These are phyloP conservation scores for Brienomyrus brachyistius DNA, from an alignment of 2,113 vertebrate species.

Conservation along the genomic window DNA sequence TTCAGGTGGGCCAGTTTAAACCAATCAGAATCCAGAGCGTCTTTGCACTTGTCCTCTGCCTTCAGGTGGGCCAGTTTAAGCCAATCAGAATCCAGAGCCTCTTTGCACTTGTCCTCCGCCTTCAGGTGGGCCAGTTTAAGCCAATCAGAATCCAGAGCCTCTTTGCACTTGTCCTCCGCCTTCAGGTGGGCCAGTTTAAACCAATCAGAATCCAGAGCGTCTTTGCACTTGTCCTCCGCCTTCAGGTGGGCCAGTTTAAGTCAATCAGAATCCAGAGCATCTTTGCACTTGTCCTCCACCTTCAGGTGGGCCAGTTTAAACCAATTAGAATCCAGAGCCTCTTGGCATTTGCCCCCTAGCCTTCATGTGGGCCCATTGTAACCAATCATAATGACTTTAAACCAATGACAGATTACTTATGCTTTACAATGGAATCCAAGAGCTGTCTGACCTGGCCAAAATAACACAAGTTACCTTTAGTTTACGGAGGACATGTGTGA, in stretches of 20 bases:
- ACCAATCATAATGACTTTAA: background rate
- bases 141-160: no score
- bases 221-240: no score
- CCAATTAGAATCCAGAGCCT: background rate
- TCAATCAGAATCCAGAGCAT: no score
- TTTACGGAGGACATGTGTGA: background rate
- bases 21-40: background rate
- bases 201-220: no score
- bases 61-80: background rate
- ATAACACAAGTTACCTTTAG: background rate
- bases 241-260: no score
- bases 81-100: no score
- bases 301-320: background rate
- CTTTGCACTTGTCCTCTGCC: background rate
- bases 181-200: no score
- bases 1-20: background rate
- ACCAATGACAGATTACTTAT: background rate
- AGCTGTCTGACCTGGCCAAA: conserved; percentile 32
- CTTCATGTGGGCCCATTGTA: background rate
- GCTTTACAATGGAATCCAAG: conserved; percentile 23
- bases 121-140: no score
- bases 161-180: no score
- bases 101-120: no score
- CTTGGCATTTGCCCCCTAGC: background rate
- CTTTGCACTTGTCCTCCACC: background rate